A percentile compares a stretch with the other conserved stretches of the same genome.
These are phyloP conservation scores for Sicus ferrugineus DNA, from an alignment of 2,888 invertebrate genomes.

Conservation along the genomic window DNA sequence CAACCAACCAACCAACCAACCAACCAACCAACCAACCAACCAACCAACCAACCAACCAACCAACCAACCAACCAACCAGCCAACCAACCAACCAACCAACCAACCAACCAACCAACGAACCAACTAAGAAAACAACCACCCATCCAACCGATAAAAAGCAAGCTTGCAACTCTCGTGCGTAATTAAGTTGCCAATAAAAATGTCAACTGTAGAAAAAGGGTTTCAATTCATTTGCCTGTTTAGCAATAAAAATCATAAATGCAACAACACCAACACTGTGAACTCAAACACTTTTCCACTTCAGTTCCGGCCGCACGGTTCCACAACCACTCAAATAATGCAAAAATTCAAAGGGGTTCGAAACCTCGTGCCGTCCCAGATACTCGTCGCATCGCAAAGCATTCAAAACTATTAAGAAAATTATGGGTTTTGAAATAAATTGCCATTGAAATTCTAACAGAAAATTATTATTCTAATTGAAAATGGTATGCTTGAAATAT, in stretches of 20 bases:
- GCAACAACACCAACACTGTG: conserved; percentile 10
- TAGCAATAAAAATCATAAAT: conserved; percentile 13
- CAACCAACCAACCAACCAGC: no score
- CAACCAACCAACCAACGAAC: no score
- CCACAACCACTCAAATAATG: neutral
- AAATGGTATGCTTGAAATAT: conserved; percentile 28
- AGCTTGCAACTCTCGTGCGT: neutral
- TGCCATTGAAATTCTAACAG: conserved; percentile 38
- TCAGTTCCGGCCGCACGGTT: conserved; percentile 16
- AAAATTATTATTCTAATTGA: conserved; percentile 32
- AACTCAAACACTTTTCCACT: neutral
- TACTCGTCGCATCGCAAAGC: neutral
- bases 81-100: no score
- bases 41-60: neutral
- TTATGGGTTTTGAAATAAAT: conserved; percentile 56
- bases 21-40: no score
- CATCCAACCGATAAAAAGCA: neutral
- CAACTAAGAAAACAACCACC: no score
- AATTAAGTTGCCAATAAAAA: conserved; percentile 29
- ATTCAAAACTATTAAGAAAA: conserved; percentile 57
- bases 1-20: no score
- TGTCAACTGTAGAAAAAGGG: conserved; percentile 15
- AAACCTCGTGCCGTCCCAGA: neutral
- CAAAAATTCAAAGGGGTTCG: neutral
- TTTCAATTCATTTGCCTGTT: neutral